A percentile compares a stretch with the other conserved stretches of the same genome.
These are phyloP conservation scores for Ceryle rudis DNA, from an alignment of 2,797 vertebrate genomes.

Conservation along the genomic window DNA sequence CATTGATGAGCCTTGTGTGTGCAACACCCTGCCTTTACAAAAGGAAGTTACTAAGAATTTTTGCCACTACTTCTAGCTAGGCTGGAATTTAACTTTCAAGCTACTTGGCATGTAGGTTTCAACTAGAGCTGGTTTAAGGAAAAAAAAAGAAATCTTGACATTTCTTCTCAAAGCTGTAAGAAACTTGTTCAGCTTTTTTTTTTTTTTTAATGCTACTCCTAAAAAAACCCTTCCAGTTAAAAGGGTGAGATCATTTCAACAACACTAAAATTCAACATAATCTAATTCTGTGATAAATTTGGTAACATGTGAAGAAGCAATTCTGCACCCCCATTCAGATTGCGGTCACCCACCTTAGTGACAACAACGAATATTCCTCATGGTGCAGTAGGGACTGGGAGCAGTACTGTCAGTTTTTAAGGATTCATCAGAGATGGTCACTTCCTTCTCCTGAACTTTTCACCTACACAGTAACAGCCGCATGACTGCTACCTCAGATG, in stretches of 20 bases:
- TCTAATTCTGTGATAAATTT: no score
- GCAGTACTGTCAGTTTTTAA: background rate
- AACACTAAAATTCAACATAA: background rate
- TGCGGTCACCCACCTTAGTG: rapidly evolving
- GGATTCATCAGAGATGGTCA: rapidly evolving
- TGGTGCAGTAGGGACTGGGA: rapidly evolving
- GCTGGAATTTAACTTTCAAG: background rate
- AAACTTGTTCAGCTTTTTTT: background rate
- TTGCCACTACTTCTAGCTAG: background rate
- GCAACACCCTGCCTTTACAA: background rate
- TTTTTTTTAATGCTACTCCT: background rate
- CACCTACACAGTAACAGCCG: background rate
- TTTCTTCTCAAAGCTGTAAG: background rate
- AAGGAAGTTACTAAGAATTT: background rate
- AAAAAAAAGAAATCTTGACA: background rate
- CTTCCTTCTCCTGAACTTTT: background rate
- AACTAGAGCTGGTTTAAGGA: background rate
- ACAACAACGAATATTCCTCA: background rate
- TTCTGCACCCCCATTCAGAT: background rate
- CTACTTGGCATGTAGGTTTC: background rate
- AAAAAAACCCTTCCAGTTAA: background rate
- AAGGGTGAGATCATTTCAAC: background rate
- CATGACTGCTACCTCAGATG: background rate
- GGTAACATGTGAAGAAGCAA: background rate
- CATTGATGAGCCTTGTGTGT: rapidly evolving